These are phyloP conservation scores for Loriculus beryllinus DNA, from an alignment of 2,797 vertebrate species.

Conservation along the genomic window DNA sequence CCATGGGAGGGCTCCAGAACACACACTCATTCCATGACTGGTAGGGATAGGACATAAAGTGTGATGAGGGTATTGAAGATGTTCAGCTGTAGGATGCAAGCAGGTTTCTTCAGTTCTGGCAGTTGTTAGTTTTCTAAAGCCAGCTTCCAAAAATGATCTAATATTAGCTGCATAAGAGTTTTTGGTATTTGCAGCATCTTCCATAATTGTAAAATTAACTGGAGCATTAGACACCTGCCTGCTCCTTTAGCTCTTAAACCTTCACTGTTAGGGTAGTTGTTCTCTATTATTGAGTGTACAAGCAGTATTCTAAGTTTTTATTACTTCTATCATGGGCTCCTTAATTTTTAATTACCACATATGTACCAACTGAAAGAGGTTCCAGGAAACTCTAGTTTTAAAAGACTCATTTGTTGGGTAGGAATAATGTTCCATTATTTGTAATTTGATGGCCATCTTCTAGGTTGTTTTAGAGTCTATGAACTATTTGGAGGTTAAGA, in stretches of 20 bases:
- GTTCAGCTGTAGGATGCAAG: not conserved
- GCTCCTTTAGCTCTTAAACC: not conserved
- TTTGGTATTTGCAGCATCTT: not conserved
- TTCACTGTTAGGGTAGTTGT: not conserved
- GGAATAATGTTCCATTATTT: not conserved
- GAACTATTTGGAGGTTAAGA: not conserved
- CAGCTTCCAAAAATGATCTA: not conserved
- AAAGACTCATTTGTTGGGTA: not conserved
- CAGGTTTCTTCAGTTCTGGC: not conserved
- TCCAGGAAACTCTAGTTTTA: not conserved
- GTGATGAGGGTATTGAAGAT: accelerated
- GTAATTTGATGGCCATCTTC: not conserved
- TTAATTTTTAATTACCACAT: not conserved
- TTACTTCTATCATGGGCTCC: not conserved
- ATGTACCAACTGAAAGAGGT: not conserved
- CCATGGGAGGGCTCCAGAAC: accelerated
- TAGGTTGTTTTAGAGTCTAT: not conserved
- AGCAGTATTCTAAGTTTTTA: not conserved
- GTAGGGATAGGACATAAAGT: not conserved
- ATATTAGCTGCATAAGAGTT: not conserved
- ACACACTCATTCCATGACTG: accelerated
- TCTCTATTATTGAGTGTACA: not conserved
- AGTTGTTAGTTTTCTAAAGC: not conserved
- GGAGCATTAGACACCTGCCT: not conserved
- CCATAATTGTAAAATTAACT: not conserved